Base-by-base conservation (phyloP, 2,888 invertebrate species). In the Euplagia quadripunctaria region DNA sequence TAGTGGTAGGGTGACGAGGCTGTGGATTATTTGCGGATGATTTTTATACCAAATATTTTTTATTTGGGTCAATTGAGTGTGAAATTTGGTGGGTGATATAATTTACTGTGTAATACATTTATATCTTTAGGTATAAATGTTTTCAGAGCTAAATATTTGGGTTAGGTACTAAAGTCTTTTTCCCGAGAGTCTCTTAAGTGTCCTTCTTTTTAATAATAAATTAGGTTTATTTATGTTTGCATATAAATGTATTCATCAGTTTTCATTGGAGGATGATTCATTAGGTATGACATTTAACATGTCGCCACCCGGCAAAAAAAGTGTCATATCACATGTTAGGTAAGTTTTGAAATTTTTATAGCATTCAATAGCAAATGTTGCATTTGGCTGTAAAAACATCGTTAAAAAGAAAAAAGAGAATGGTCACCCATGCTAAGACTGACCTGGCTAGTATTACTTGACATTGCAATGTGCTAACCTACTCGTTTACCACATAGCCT, bases 1-100 rank as follows among this genome's bases (percentile, higher is more conserved):
- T 88, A 91, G 80, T 82, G 79, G 73, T 89, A 87, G 86, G 85
- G 91, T 90, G 92, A 91, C 95, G 81, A 85, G 85, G 72, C 64
- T 70, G 64, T 69, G 74, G 80, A 79, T 83, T 80, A 79, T 81
- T 87, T 81, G 68, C 58, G 83, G 77, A 77, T 46, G 49, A 55
- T 75, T 66, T 75, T 78, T 82, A 84, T 82, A 14, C 11, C 31
- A 31, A 58, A 17, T 46, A 46, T 0, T 9, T 80, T 70, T 72
- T 75, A 87, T 84, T 71, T 82, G 67, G 89, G 91, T 91, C 91
- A 91, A 46, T 43, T 31, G 16, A 11, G 12, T 55, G 65, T n/a
- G 72, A 69, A 65, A 70, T 52, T 71, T 74, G 66, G 74, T 77
- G 70, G 70, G 74, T 73, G 70, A 64, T 43, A 64, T 77, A 70